These are phyloP conservation scores for Scalopus aquaticus DNA, from an alignment of 2,113 vertebrate species.

Conservation along the genomic window DNA sequence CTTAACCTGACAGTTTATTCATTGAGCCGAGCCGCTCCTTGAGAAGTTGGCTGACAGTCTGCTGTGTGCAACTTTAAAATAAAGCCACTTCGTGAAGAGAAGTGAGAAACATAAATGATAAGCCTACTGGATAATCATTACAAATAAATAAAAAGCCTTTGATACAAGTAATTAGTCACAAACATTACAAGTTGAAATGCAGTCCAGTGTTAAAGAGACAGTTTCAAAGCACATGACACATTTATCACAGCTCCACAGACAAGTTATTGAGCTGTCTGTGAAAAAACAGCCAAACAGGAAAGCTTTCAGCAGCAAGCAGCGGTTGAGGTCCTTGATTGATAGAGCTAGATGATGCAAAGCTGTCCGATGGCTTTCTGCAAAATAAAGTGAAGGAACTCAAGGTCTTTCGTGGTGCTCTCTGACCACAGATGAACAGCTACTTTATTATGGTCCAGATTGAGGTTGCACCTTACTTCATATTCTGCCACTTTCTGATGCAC, in stretches of 20 bases:
- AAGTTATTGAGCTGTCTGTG: constrained; percentile 91
- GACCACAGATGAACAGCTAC: constrained; percentile 88
- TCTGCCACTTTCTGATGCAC: constrained; percentile 81
- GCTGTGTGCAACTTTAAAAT: constrained; percentile 44
- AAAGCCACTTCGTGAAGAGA: constrained; percentile 52
- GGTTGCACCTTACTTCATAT: constrained; percentile 80
- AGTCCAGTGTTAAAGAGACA: constrained; percentile 84
- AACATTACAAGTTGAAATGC: constrained; percentile 82
- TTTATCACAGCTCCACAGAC: constrained; percentile 89
- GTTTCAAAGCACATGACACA: constrained; percentile 83
- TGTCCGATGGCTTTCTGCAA: constrained; percentile 86
- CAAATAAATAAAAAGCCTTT: constrained; percentile 80
- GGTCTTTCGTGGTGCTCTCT: constrained; percentile 86
- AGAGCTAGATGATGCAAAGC: constrained; percentile 87
- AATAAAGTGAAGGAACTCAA: constrained; percentile 87
- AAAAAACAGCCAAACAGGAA: constrained; percentile 88
- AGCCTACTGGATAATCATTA: constrained; percentile 65
- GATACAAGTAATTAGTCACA: constrained; percentile 81
- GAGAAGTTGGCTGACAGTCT: constrained; percentile 47
- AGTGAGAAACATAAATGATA: constrained; percentile 64
- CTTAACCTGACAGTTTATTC: constrained; percentile 48
- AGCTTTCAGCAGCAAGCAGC: constrained; percentile 86
- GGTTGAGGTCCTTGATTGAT: constrained; percentile 88
- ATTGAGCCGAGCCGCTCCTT: constrained; percentile 24
- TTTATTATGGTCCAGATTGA: constrained; percentile 85